These are phyloP conservation scores for Manduca sexta DNA, from an alignment of 1,140 invertebrate species.

Conservation along the genomic window DNA sequence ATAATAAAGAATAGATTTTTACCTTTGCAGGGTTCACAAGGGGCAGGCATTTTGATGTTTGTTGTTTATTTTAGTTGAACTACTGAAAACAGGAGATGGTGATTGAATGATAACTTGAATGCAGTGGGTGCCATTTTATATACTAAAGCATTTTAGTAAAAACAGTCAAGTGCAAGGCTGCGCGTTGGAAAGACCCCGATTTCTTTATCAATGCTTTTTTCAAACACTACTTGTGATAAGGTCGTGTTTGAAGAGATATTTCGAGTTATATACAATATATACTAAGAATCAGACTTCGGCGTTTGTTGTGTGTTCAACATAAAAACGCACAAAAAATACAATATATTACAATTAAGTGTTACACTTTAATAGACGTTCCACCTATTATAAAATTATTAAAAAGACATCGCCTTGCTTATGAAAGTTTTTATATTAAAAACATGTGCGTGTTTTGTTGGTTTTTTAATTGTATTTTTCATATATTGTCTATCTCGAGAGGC, in stretches of 20 bases:
- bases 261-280: background rate
- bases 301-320: too few relatives aligned
- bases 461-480: too few relatives aligned
- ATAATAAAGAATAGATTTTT: too few relatives aligned
- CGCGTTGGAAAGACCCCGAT: background rate
- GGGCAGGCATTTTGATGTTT: conserved; percentile 46
- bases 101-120: background rate
- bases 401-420: too few relatives aligned
- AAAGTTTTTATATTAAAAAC: too few relatives aligned
- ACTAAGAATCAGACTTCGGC: background rate
- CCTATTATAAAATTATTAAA: too few relatives aligned
- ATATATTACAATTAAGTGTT: too few relatives aligned
- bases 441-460: too few relatives aligned
- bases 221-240: background rate
- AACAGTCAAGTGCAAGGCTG: conserved; percentile 11
- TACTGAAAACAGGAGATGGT: conserved; percentile 4
- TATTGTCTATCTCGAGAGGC: too few relatives aligned
- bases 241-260: background rate
- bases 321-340: too few relatives aligned
- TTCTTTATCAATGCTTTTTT: background rate
- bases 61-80: conserved; percentile 2
- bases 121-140: conserved; percentile 10
- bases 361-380: too few relatives aligned
- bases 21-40: conserved; percentile 57
- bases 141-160: conserved; percentile 10